These are phyloP conservation scores for Zoroaster sp. DNA, from an alignment of 53 echinoderm and acorn worm genomes.

Conservation along the genomic window DNA sequence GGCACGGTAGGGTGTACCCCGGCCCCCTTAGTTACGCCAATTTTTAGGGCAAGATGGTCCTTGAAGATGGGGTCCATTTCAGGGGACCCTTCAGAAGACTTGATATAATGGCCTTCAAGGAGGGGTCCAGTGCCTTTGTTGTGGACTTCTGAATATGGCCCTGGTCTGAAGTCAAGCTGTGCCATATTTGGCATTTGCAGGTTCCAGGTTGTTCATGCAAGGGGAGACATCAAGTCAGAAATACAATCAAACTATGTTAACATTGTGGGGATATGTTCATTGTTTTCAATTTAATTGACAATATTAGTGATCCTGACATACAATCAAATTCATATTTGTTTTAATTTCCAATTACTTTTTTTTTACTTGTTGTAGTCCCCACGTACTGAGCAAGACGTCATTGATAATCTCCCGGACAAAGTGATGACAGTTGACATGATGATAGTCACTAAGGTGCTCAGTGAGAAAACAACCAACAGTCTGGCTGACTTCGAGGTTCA, in stretches of 20 bases:
- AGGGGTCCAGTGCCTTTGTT: too few relatives aligned
- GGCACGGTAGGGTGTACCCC: too few relatives aligned
- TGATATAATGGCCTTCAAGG: too few relatives aligned
- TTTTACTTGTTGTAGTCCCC: neutral
- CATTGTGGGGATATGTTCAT: neutral
- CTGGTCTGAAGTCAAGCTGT: too few relatives aligned
- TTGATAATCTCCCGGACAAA: constrained; percentile 65
- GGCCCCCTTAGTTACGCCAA: too few relatives aligned
- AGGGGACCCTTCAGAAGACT: too few relatives aligned
- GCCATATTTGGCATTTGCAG: too few relatives aligned
- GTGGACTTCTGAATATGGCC: too few relatives aligned
- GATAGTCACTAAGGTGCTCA: constrained; percentile 75
- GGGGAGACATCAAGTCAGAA: neutral
- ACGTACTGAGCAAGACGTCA: constrained; percentile 63
- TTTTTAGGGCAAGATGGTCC: too few relatives aligned
- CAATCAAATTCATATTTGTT: too few relatives aligned
- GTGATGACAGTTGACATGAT: constrained; percentile 72
- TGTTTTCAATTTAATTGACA: neutral
- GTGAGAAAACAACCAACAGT: constrained; percentile 81
- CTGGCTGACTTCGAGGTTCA: constrained; percentile 84
- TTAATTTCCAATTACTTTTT: neutral
- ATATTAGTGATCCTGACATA: too few relatives aligned
- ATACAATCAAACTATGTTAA: neutral
- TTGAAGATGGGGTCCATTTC: too few relatives aligned
- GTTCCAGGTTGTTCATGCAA: neutral